Base-by-base conservation (phyloP, 2,113 vertebrate genomes). In the Hipposideros armiger region DNA sequence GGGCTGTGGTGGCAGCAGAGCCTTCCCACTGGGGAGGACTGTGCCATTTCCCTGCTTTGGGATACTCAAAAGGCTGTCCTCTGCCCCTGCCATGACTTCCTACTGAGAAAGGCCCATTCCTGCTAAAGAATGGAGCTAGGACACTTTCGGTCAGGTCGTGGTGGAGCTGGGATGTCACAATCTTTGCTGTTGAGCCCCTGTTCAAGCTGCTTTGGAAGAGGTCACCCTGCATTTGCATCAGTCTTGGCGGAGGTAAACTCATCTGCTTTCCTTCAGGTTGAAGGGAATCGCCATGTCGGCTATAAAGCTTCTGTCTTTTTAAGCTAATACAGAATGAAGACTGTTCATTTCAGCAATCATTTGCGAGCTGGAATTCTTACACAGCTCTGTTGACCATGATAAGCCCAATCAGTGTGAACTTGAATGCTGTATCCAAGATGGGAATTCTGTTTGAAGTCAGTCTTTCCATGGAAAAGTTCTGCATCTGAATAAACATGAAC, bases 91-190 rank as follows among this genome's bases (percentile, higher is more conserved):
- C 2, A 0, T 2, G 22, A 73, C 60, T 80, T 77, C 58, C 60
- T 72, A 7, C 50, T 22, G 52, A 74, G 32, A 87, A 9, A 4
- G 7, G 72, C 52, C 66, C 5, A 0, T 66, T 82, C 17, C 16
- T 16, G 64, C 32, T 83, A 4, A 67, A n/a, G 73, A 91, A 32
- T 0, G 1, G 69, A 30, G 16, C 4, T 0, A 28, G 77, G 45
- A 32, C 10, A 0, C 16, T 0, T 40, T 11, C 0, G 1, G 30
- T n/a, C n/a, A 54, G 77, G 30, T 62, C 32, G 0, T 0, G 1
- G 52, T 4, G 72, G 11, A 30, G 36, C 20, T 2, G 3, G 6
- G 5, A 2, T 0, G 0, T 4, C 26, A 0, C 5, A 36, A 2
- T 74, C 83, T 67, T 70, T 22, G 84, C 52, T 13, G 47, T 62